Evolutionary conservation across 92 coral and sea anemone genomes (phyloP), one percentile per base, ranked within the genome.

Genomic region (Paragorgia papillata): DNA sequence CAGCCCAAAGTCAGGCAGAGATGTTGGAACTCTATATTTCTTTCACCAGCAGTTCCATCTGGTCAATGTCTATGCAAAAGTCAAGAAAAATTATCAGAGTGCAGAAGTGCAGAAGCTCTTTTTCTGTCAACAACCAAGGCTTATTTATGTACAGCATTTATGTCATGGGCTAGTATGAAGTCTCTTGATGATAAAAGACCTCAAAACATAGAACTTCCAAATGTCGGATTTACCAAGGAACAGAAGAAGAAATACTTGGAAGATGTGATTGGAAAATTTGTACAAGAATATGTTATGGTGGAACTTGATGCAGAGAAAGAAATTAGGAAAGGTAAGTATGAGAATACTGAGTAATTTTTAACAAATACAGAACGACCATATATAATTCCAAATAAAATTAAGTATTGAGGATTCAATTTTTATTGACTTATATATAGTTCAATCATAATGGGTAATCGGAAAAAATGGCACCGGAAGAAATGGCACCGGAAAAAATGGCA

Each of bases 1-100:
- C 79, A 71, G 55, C 56, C 50, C 69, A 10, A 18, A 22, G 9
- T 69, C 90, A 6, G 69, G 84, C 9, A 25, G 87, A 64, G 90
- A 87, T 46, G 85, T 79, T 35, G 90, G 85, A 12, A 87, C 90
- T 37, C 57, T 82, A 12, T 83, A 74, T 75, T 24, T 69, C 65
- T 20, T 87, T 20, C 64, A 85, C 15, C 85, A 87, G 35, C 74
- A 46, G 18, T 87, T 87, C 64, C 82, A 79, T 32, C 76, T 87
- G 41, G 85, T 79, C 20, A 87, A 86, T 58, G 82, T 85, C 14
- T 21, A 65, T 12, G 0, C 58, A 26, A 80, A 80, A 31, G 89
- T 85, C 15, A 74, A 85, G 53, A 79, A 74, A 28, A 17, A 73
- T 80, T 65, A n/a, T n/a, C n/a, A n/a, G n/a, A n/a, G n/a, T 85